Evolutionary conservation across 2,113 vertebrate genomes (phyloP), one percentile per base, ranked within the genome.

Genomic region (Tragelaphus strepsiceros): DNA sequence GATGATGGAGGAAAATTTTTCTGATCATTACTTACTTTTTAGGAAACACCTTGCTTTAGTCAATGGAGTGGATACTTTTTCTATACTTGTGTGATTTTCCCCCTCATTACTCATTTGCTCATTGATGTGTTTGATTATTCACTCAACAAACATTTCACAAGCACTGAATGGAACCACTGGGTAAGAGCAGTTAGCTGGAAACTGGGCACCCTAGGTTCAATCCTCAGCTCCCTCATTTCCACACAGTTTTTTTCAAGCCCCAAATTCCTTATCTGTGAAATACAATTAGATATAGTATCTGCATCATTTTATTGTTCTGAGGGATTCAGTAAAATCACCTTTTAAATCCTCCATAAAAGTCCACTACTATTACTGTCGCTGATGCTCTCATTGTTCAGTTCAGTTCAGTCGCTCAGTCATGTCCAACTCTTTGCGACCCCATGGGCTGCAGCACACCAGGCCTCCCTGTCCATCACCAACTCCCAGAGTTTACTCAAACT

Each of bases 361-460:
- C 59, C 22, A 32, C 59, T 54, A 3, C 24, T 24, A 6, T 67
- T 19, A 51, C 32, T 61, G 30, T 3, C 1, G 9, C 24, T 13
- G 61, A 15, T 10, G 2, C 8, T 71, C 21, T 82, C 51, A 1
- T 28, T 58, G 26, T 32, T 9, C 22, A 71, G 67, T 39, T 22
- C 19, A 39, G n/a, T 22, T 71, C 64, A 71, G 1, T 12, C 5
- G 5, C 67, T 39, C 67, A 22, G n/a, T 39, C 1, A 2, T 12
- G 5, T 71, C 19, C 19, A 21, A 3, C 5, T 71, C n/a, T 71
- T 71, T 71, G n/a, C 0, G 2, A 71, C 10, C n/a, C 19, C n/a
- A 71, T 71, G 67, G 67, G 22, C 67, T 71, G 19, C 5, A 39
- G 67, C 67, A 39, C 0, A 3, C n/a, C n/a, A 71, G n/a, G 67